Conservation (phyloP, 2,113 vertebrate species). For the Penelope pileata region DNA sequence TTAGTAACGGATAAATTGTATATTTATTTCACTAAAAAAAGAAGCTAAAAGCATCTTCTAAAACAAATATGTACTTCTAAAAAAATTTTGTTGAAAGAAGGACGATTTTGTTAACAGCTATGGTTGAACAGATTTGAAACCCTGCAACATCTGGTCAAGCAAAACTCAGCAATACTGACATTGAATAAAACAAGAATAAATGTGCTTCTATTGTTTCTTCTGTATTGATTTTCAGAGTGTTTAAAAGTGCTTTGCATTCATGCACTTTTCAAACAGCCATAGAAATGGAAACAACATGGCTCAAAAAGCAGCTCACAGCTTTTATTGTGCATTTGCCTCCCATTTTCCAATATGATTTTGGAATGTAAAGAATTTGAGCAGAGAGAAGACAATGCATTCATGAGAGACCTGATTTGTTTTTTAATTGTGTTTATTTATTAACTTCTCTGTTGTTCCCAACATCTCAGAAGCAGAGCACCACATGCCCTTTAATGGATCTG, state of each 20-base stretch:
- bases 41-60: not conserved
- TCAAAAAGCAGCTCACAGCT: conserved; percentile 1
- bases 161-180: conserved; percentile 53
- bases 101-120: conserved; percentile 20
- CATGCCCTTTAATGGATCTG: not conserved
- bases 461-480: conserved; percentile 18
- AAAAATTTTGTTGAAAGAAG: too few species aligned
- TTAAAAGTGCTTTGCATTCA: conserved; percentile 68
- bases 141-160: conserved; percentile 63
- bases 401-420: conserved; percentile 33
- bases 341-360: conserved; percentile 20
- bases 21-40: not conserved
- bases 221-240: conserved; percentile 52
- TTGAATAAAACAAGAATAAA: conserved; percentile 58
- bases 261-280: conserved; percentile 46
- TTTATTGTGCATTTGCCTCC: conserved; percentile 36
- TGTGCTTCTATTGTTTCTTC: conserved; percentile 48
- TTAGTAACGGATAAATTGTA: not conserved
- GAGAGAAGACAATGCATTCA: conserved; percentile 41
- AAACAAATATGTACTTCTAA: not conserved
- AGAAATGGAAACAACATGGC: conserved; percentile 41
- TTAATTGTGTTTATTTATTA: conserved; percentile 63
- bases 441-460: not conserved
- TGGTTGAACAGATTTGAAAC: conserved; percentile 61
- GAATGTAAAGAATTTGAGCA: conserved; percentile 50